These are phyloP conservation scores for Balearica regulorum DNA, from an alignment of 2,797 vertebrate species.

Conservation along the genomic window DNA sequence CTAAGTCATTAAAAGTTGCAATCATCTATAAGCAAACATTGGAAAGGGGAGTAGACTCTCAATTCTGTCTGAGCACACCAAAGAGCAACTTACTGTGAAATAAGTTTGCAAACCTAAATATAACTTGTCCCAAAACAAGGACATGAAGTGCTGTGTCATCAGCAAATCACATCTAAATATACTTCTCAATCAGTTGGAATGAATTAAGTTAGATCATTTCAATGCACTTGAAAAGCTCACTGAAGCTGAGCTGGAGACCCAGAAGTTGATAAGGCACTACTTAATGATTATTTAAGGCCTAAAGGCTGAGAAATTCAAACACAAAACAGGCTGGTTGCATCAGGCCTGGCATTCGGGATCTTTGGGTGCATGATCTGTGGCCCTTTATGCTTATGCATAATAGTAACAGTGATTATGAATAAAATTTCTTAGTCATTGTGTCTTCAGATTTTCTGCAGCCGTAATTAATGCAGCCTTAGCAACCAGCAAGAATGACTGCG, in stretches of 20 bases:
- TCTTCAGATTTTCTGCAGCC: not conserved
- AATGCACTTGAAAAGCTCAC: not conserved
- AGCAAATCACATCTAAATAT: slow-evolving; percentile 28
- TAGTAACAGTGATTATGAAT: not conserved
- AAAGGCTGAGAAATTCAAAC: not conserved
- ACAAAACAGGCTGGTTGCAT: not conserved
- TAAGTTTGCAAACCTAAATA: slow-evolving; percentile 49
- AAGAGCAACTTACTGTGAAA: not conserved
- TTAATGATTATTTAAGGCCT: not conserved
- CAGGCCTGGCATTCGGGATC: not conserved
- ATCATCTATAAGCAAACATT: not conserved
- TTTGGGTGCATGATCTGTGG: not conserved
- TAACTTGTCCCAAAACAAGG: slow-evolving; percentile 42
- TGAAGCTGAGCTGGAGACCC: not conserved
- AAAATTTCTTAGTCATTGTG: not conserved
- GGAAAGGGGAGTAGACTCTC: not conserved
- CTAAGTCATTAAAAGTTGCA: not conserved
- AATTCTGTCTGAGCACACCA: not conserved
- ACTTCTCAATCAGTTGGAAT: not conserved
- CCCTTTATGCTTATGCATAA: not conserved
- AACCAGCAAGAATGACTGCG: not conserved
- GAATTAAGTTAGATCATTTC: slow-evolving; percentile 1
- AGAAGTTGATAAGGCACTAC: not conserved
- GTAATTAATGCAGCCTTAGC: not conserved
- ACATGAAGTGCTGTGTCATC: not conserved